Percentiles rank a stretch among this genome's conserved stretches.
Evolutionary conservation across 1,140 invertebrate genomes (phyloP).

Genomic region (Apis dorsata): DNA sequence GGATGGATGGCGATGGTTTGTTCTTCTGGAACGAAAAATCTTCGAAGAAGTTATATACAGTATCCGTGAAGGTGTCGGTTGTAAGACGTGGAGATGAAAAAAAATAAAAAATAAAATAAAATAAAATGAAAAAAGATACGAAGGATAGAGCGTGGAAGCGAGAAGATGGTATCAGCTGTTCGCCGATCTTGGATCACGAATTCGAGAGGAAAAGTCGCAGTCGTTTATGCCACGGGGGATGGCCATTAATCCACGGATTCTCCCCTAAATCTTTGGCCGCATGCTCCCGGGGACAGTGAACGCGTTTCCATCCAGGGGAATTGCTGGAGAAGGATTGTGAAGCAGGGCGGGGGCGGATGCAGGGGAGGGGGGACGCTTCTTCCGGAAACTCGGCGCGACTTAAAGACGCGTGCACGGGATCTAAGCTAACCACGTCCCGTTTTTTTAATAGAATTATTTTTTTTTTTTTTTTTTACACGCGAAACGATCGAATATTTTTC

Average conservation of each 20-base stretch:
- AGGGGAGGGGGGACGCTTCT: conserved; percentile 54
- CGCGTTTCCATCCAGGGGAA: conserved; percentile 60
- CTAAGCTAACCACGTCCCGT: not conserved
- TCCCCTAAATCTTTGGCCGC: conserved; percentile 71
- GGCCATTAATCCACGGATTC: conserved; percentile 71
- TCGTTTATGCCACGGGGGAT: conserved; percentile 63
- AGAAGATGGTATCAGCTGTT: conserved; percentile 51
- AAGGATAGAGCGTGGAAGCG: not conserved
- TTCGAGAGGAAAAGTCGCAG: conserved; percentile 48
- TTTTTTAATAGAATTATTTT: not conserved
- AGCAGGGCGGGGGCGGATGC: conserved; percentile 10
- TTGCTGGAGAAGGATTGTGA: conserved; percentile 46
- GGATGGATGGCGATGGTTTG: no score
- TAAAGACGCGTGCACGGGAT: conserved; percentile 62
- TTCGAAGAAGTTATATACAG: no score
- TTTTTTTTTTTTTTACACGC: no score
- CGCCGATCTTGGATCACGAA: conserved; percentile 51
- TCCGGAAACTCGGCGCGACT: conserved; percentile 74
- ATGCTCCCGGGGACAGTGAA: conserved; percentile 52
- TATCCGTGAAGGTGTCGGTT: no score
- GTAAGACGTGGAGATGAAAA: not conserved
- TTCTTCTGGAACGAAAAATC: no score
- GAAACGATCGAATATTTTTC: no score
- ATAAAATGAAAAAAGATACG: no score
- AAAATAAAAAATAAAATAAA: rapidly evolving